Evolutionary conservation across 2,797 vertebrate species (phyloP).

Genomic region (Lycodopsis pacificus): DNA sequence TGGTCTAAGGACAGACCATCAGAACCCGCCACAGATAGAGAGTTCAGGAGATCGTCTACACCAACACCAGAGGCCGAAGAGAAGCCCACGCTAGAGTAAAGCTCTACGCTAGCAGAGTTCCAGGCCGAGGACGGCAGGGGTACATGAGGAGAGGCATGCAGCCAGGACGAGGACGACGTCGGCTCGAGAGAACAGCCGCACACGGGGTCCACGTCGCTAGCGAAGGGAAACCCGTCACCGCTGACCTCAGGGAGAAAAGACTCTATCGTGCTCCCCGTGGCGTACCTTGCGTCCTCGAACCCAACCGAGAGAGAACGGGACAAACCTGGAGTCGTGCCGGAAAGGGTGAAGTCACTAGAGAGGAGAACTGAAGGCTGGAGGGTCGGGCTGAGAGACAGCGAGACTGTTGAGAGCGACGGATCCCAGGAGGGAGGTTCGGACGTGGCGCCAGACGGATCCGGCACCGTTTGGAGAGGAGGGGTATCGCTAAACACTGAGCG

Average conservation of each 20-base stretch:
- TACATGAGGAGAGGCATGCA: slow-evolving; percentile 70
- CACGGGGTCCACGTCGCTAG: slow-evolving; percentile 56
- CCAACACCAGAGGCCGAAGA: slow-evolving; percentile 57
- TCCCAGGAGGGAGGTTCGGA: slow-evolving; percentile 76
- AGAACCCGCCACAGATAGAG: slow-evolving; percentile 71
- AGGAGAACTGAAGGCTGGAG: slow-evolving; percentile 85
- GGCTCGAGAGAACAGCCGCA: slow-evolving; percentile 72
- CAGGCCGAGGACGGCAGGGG: slow-evolving; percentile 61
- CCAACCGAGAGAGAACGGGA: slow-evolving; percentile 82
- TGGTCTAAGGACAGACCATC: slow-evolving; percentile 60
- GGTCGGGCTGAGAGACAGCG: slow-evolving; percentile 77
- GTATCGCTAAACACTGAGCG: slow-evolving; percentile 79
- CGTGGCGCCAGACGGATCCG: slow-evolving; percentile 72
- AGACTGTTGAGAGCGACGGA: slow-evolving; percentile 76
- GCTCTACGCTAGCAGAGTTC: slow-evolving; percentile 55
- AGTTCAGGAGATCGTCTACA: slow-evolving; percentile 70
- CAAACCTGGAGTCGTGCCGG: slow-evolving; percentile 73
- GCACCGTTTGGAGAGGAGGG: slow-evolving; percentile 82
- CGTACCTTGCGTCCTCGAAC: slow-evolving; percentile 65
- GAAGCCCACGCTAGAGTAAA: slow-evolving; percentile 55
- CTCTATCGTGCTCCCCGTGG: slow-evolving; percentile 61
- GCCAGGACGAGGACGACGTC: slow-evolving; percentile 60
- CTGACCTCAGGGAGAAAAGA: slow-evolving; percentile 63
- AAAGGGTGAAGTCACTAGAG: slow-evolving; percentile 83
- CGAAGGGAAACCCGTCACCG: slow-evolving; percentile 58